phyloP scores from a whole-genome alignment of 2,888 invertebrate species.

The Acronicta leporina region DNA sequence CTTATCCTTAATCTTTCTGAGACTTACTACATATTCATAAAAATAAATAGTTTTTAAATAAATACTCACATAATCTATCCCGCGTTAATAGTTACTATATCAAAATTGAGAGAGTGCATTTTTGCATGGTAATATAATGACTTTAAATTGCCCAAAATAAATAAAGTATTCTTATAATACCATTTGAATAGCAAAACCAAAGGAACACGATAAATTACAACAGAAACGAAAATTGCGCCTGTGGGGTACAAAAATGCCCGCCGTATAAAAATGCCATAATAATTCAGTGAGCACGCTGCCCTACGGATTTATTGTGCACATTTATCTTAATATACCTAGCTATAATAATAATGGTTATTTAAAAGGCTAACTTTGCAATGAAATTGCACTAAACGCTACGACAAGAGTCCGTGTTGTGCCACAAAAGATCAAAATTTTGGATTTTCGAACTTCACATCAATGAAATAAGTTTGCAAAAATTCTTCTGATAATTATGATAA shows the following conservation, averaged over 20 bases:
- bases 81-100: no score
- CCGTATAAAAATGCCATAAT: slow-evolving; percentile 55
- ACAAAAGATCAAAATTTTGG: not conserved
- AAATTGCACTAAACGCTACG: not conserved
- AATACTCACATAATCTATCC: no score
- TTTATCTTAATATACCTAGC: slow-evolving; percentile 54
- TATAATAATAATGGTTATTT: slow-evolving; percentile 45
- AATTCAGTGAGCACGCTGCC: slow-evolving; percentile 55
- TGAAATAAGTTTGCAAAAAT: no score
- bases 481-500: no score
- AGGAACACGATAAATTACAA: slow-evolving; percentile 50
- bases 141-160: not conserved
- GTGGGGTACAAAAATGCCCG: slow-evolving; percentile 47
- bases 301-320: slow-evolving; percentile 58
- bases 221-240: slow-evolving; percentile 54
- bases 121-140: no score
- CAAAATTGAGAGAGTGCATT: no score
- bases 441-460: not conserved
- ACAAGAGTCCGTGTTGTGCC: not conserved
- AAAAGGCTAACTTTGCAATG: slow-evolving; percentile 32
- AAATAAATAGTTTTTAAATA: no score
- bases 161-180: not conserved
- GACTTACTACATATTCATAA: no score
- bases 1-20: no score
- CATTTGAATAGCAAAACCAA: slow-evolving; percentile 30